Evolutionary conservation across 2,113 vertebrate species (phyloP).

Genomic region (Odocoileus hemionus): DNA sequence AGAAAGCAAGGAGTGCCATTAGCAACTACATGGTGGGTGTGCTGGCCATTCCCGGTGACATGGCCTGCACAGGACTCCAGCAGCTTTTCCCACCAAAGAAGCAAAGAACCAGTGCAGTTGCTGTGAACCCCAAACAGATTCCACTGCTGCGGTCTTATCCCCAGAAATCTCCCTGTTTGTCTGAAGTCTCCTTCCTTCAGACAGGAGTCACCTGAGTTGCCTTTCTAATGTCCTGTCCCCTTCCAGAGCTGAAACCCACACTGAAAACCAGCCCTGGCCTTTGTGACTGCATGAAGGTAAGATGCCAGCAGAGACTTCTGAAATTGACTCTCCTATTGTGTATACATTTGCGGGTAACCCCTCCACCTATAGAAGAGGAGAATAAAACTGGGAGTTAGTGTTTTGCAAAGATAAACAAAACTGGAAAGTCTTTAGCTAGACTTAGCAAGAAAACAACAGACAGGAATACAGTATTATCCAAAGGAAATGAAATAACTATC

Average conservation of each 20-base stretch:
- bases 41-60: rapidly evolving
- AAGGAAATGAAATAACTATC: background rate
- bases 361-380: background rate
- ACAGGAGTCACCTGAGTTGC: background rate
- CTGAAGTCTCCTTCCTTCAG: background rate
- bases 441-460: background rate
- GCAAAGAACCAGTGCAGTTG: background rate
- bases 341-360: background rate
- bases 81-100: background rate
- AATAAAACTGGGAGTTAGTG: background rate
- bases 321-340: background rate
- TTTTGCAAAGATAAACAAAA: background rate
- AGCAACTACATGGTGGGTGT: background rate
- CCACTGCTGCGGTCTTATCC: background rate
- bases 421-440: background rate
- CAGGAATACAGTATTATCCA: background rate
- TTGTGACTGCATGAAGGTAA: background rate
- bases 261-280: background rate
- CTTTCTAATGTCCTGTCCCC: background rate
- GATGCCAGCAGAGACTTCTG: background rate
- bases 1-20: background rate
- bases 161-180: background rate
- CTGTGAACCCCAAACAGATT: background rate
- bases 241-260: background rate
- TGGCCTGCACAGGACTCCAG: background rate